phyloP scores from a whole-genome alignment of 1,140 invertebrate species.

The Trialeurodes vaporariorum region DNA sequence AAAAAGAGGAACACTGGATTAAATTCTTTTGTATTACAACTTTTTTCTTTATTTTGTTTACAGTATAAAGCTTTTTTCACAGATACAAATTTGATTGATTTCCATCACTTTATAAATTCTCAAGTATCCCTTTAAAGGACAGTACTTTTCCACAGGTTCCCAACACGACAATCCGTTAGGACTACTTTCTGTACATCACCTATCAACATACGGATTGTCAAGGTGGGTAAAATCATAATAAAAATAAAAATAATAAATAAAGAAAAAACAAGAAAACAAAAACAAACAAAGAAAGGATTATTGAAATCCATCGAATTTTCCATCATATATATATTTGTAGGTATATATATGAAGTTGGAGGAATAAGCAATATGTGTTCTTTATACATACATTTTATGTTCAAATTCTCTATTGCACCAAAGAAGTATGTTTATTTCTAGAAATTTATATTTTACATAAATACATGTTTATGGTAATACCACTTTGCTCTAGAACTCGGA shows the following conservation, averaged over 20 bases:
- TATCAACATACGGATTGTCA: neutral
- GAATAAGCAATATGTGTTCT: neutral
- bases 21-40: constrained; percentile 1
- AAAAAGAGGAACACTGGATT: too few relatives aligned
- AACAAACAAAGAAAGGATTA: neutral
- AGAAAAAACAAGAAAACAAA: constrained; percentile 1
- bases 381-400: constrained; percentile 1
- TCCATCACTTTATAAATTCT: neutral
- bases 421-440: neutral
- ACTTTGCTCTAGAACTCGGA: neutral
- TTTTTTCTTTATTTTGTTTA: neutral
- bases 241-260: neutral
- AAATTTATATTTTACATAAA: neutral
- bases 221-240: neutral
- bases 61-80: neutral
- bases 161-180: neutral
- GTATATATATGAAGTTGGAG: too few relatives aligned
- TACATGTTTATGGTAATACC: neutral
- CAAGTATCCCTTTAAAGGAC: neutral
- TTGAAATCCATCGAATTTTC: too few relatives aligned
- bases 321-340: too few relatives aligned
- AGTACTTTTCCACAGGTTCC: neutral
- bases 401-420: neutral
- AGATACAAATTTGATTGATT: constrained; percentile 1
- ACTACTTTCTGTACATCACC: neutral